Evolutionary conservation across 2,888 invertebrate species (phyloP).

Genomic region (Pherbina coryleti): DNA sequence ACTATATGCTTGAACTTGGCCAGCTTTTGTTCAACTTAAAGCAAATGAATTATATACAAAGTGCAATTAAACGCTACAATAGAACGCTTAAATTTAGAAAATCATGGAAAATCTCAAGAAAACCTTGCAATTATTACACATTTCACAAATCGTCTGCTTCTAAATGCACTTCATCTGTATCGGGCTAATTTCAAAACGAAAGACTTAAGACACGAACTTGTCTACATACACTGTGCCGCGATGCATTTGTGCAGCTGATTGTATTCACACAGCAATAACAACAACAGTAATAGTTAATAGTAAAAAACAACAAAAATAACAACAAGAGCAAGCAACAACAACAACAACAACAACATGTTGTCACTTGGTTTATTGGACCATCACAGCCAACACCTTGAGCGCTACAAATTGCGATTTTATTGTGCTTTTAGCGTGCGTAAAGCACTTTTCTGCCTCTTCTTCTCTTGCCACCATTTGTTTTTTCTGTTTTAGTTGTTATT

Average conservation of each 20-base stretch:
- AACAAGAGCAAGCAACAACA: neutral
- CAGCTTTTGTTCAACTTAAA: neutral
- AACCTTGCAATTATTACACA: no score
- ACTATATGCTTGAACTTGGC: neutral
- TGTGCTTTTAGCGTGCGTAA: conserved; percentile 16
- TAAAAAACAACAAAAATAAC: neutral
- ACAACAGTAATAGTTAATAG: neutral
- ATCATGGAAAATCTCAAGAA: no score
- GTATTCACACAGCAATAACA: neutral
- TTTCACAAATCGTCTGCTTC: no score
- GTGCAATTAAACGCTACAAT: no score
- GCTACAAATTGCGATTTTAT: conserved; percentile 18
- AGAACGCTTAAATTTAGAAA: no score
- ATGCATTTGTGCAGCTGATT: no score
- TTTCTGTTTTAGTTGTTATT: neutral
- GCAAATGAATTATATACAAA: no score
- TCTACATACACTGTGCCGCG: no score
- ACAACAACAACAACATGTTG: neutral
- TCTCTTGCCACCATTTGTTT: neutral
- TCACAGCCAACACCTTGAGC: conserved; percentile 13
- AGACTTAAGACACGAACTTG: no score
- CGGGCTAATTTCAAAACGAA: no score
- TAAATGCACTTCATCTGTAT: no score
- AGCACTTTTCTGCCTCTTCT: neutral
- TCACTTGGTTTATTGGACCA: neutral